Base-by-base conservation (phyloP, 2,797 vertebrate genomes). In the Danio aesculapii region DNA sequence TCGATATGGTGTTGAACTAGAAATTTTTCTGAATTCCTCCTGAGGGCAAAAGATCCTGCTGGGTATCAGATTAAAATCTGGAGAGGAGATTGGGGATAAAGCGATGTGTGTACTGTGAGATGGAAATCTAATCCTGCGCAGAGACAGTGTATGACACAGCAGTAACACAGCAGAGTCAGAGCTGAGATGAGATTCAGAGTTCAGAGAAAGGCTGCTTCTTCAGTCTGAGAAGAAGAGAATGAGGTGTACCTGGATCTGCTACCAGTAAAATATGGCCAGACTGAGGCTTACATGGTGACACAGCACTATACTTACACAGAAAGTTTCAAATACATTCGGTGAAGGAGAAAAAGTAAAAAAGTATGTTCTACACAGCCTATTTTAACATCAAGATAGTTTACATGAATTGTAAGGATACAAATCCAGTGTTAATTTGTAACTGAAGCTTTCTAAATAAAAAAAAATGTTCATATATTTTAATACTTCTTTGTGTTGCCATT, bases 61-160 rank as follows among this genome's bases (percentile, higher is more conserved):
- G 67, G 58, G 30, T 53, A 44, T 79, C 58, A 71, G 77, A 79
- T 62, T 71, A 62, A 79, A 70, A 70, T 50, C 46, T 58, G 58
- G 8, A 70, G 66, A 41, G 46, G 76, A 61, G 66, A 61, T 52
- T 70, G 57, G 30, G 46, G 66, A 79, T 69, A 70, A 79, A 71
- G n/a, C 39, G n/a, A 49, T 79, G 66, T 61, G 66, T 79, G 47
- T 70, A 61, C 50, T 71, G 46, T 3, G 21, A 62, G 47, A 79
- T 79, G 67, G 47, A 62, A 71, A 61, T 71, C 30, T 44, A 71
- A 79, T 71, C 30, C 55, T 0, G 3, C 13, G 58, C n/a, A 52
- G 77, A 79, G 46, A 61, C 16, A 52, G 9, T 57, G 53, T 16
- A 41, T 78, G 50, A 67, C 74, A 53, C 64, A 59, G 64, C 63